phyloP scores from a whole-genome alignment of 2,797 vertebrate species.

The Liparis tanakae region DNA sequence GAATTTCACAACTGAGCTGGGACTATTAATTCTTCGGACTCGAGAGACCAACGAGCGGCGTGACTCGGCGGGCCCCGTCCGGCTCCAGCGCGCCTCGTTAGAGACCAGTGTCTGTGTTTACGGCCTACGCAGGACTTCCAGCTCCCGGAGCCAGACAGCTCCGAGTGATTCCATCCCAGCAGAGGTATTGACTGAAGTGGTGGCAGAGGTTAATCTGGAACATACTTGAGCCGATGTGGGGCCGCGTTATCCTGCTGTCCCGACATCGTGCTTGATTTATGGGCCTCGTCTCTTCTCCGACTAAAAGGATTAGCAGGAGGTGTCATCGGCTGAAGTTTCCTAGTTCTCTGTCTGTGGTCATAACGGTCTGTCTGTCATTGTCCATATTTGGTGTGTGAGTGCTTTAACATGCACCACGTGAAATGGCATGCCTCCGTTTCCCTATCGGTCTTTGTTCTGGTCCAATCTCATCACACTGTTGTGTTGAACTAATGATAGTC shows the following conservation, averaged over 20 bases:
- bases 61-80: slow-evolving; percentile 23
- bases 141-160: slow-evolving; percentile 56
- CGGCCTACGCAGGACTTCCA: slow-evolving; percentile 55
- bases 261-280: slow-evolving; percentile 72
- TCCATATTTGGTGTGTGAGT: neutral
- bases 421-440: slow-evolving; percentile 1
- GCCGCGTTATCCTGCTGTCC: slow-evolving; percentile 64
- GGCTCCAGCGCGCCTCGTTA: slow-evolving; percentile 29
- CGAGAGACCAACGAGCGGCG: slow-evolving; percentile 14
- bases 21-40: slow-evolving; percentile 8
- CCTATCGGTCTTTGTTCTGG: neutral
- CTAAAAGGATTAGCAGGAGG: slow-evolving; percentile 60
- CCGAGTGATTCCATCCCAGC: slow-evolving; percentile 64
- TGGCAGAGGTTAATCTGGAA: slow-evolving; percentile 79
- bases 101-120: slow-evolving; percentile 60
- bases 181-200: slow-evolving; percentile 62
- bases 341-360: slow-evolving; percentile 23
- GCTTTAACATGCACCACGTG: slow-evolving; percentile 21
- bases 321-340: slow-evolving; percentile 45
- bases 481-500: slow-evolving; percentile 48
- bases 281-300: slow-evolving; percentile 58
- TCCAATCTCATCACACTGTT: slow-evolving; percentile 24
- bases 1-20: slow-evolving; percentile 41
- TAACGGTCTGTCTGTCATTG: slow-evolving; percentile 7
- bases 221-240: slow-evolving; percentile 68